A percentile compares a stretch with the other conserved stretches of the same genome.
These are phyloP conservation scores for Drosophila buzzatii DNA, from an alignment of 2,888 invertebrate species.

Conservation along the genomic window DNA sequence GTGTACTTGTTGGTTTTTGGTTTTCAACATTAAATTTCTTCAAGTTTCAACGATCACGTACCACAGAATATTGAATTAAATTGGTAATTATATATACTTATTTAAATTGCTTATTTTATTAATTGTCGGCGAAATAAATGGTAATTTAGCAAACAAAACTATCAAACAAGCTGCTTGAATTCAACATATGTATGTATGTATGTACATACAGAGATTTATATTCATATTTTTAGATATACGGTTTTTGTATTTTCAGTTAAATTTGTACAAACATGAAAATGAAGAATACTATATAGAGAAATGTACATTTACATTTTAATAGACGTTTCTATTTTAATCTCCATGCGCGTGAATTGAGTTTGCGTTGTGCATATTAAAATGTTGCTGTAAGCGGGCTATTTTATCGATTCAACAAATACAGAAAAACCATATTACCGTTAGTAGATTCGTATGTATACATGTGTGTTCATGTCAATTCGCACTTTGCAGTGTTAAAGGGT, in stretches of 20 bases:
- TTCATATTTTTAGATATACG: conserved; percentile 2
- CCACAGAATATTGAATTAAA: conserved; percentile 4
- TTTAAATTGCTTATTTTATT: background rate
- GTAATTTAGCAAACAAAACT: background rate
- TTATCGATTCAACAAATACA: conserved; percentile 40
- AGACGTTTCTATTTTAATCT: background rate
- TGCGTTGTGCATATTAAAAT: conserved; percentile 6
- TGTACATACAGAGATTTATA: background rate
- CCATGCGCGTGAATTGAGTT: background rate
- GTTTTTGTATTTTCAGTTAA: background rate
- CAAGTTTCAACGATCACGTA: conserved; percentile 32
- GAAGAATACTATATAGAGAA: background rate
- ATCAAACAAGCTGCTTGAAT: background rate
- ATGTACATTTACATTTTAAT: background rate
- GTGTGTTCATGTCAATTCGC: background rate
- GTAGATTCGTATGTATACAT: background rate
- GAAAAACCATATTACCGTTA: conserved; percentile 28
- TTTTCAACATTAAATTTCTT: conserved; percentile 20
- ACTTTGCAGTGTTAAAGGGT: background rate
- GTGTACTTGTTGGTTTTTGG: conserved; percentile 27
- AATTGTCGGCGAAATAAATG: too few relatives aligned
- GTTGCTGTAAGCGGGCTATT: conserved; percentile 1
- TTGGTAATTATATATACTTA: conserved; percentile 4
- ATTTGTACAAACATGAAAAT: background rate
- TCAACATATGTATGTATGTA: conserved; percentile 4